Evolutionary conservation across 2,113 vertebrate genomes (phyloP).

Genomic region (Promerops cafer): DNA sequence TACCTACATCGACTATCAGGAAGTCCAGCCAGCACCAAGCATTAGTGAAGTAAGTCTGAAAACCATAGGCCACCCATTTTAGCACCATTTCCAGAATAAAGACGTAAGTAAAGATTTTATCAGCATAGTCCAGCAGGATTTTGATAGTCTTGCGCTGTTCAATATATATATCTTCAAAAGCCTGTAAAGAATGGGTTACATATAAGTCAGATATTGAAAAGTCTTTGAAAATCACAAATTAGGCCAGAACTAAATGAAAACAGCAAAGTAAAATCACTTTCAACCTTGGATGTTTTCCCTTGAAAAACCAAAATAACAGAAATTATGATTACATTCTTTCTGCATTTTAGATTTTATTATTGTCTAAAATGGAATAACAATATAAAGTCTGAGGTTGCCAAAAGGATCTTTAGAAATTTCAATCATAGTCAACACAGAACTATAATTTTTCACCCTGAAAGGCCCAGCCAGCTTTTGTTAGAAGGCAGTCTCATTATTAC

Average conservation of each 20-base stretch:
- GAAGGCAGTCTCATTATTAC: neutral
- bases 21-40: conserved; percentile 99
- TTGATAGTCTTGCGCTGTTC: conserved; percentile 82
- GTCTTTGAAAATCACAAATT: neutral
- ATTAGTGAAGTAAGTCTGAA: conserved; percentile 95
- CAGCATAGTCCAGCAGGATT: conserved; percentile 87
- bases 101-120: conserved; percentile 95
- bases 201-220: neutral
- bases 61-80: conserved; percentile 98
- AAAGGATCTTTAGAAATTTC: neutral
- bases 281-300: neutral
- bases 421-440: neutral
- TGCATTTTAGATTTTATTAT: neutral
- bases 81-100: conserved; percentile 98
- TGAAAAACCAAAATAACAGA: neutral
- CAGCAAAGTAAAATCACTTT: neutral
- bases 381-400: neutral
- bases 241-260: neutral
- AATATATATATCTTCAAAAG: conserved; percentile 94
- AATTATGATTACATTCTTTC: neutral
- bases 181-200: conserved; percentile 68
- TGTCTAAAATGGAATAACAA: neutral
- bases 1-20: conserved; percentile 95
- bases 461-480: neutral
- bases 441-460: neutral